Base-by-base conservation (phyloP, 2,113 vertebrate genomes). In the Syngnathus scovelli region DNA sequence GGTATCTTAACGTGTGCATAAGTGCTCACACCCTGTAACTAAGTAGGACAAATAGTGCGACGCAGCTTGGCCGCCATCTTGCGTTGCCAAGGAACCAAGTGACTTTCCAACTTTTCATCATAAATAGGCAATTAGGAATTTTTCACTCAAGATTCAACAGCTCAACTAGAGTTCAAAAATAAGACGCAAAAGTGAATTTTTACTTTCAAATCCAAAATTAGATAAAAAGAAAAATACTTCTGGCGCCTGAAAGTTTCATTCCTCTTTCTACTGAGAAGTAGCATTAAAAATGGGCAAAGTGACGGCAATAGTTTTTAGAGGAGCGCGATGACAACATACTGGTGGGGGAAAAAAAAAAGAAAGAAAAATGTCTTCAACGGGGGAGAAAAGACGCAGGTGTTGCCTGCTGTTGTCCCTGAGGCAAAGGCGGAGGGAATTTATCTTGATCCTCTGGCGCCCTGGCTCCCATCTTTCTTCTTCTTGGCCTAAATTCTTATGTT, bases 371-470 rank as follows among this genome's bases (percentile, higher is more conserved):
- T 61, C 41, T 59, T 74, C 70, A 59, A 73, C 33, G 67, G 78
- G 72, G 18, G 68, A 36, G 67, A 71, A 60, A 75, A 60, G 36
- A 78, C 61, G 75, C 81, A 86, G 83, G 81, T 87, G 86, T 78
- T 84, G 81, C 77, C 79, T 81, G 70, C 2, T 43, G 41, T 77
- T 68, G 60, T 87, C 87, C 82, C 82, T 5, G 37, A 80, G 80
- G 83, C 66, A 78, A 79, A 77, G 62, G 73, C 63, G 59, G 61
- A 33, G 64, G 77, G 72, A 75, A 83, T 85, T 81, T 67, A 77
- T 83, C 79, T 80, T 76, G 19, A 68, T 66, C 72, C 62, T 74
- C 77, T 67, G 65, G 63, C 81, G 69, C 70, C 62, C 74, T 1
- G 23, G 23, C 61, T 58, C 64, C 67, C 68, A 64, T 68, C 72